Base-by-base conservation (phyloP, 2,113 vertebrate species). In the Scomber colias region DNA sequence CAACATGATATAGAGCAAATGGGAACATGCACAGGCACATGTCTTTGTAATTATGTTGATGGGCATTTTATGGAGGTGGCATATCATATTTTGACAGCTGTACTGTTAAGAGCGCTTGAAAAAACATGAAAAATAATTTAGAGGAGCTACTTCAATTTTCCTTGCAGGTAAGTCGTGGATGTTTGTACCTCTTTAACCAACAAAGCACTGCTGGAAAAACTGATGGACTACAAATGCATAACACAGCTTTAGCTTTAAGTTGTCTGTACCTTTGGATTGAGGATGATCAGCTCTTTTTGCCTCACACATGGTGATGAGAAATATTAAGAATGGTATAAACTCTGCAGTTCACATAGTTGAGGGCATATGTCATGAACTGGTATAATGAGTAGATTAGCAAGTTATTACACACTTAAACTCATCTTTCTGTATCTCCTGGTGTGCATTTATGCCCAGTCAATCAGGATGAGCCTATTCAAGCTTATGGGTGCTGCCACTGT, bases 11-110 rank as follows among this genome's bases (percentile, higher is more conserved):
- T 15, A 40, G 59, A 77, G 27, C 66, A 70, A 77, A 76, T 59
- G 40, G 69, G 67, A 76, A 64, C 55, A 71, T 30, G 74, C 35
- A 59, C 13, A 0, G 1, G 56, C 15, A 30, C 46, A 74, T 4
- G 16, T 61, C 45, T 30, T 27, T 64, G 72, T 66, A 85, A 84
- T 87, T 80, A 84, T 76, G 73, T 70, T 11, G 0, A 81, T 74
- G 35, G 51, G 55, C 31, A 67, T 86, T 89, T 89, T 71, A 81
- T 76, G 67, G 63, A 85, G 88, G 84, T 82, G 44, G 40, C 59
- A 66, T 56, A 67, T 87, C 77, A 75, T 40, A 59, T 51, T 75
- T 66, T 63, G 77, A 66, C 87, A 83, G 83, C 65, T 44, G 57
- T 24, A 16, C 14, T 44, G 55, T 74, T 57, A 66, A 84, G 68